phyloP scores from a whole-genome alignment of 2,113 vertebrate species.

The Columba livia region DNA sequence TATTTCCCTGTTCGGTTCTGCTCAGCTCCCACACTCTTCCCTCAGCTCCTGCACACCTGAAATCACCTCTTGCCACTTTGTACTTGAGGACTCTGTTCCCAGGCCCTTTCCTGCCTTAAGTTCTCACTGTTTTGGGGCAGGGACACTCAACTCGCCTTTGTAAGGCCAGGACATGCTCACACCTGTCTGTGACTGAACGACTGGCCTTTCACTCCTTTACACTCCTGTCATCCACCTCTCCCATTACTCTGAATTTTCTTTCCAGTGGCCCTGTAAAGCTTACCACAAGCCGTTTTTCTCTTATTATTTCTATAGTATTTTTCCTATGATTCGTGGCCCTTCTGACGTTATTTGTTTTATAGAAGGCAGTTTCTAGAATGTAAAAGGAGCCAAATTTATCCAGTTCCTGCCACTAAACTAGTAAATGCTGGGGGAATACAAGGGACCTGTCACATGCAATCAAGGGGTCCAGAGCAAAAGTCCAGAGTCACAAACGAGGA shows the following conservation, averaged over 20 bases:
- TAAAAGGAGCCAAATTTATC: not conserved
- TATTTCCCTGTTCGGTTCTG: not conserved
- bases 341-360: not conserved
- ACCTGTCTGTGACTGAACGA: not conserved
- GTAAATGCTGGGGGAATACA: not conserved
- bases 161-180: not conserved
- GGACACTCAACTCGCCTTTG: not conserved
- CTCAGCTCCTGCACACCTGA: not conserved
- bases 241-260: not conserved
- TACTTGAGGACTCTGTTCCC: not conserved
- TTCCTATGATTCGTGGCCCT: not conserved
- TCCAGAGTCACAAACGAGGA: not conserved
- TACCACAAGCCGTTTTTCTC: too few species aligned
- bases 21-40: not conserved
- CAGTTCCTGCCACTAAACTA: not conserved
- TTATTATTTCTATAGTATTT: not conserved
- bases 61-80: not conserved
- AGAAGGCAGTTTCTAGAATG: not conserved
- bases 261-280: not conserved
- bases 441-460: not conserved
- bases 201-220: not conserved
- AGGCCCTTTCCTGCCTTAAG: not conserved
- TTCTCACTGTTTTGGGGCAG: not conserved
- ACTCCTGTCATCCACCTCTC: not conserved
- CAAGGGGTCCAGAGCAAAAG: not conserved